Evolutionary conservation across 2,113 vertebrate species (phyloP), one percentile per base, ranked within the genome.

Genomic region (Pithys albifrons): DNA sequence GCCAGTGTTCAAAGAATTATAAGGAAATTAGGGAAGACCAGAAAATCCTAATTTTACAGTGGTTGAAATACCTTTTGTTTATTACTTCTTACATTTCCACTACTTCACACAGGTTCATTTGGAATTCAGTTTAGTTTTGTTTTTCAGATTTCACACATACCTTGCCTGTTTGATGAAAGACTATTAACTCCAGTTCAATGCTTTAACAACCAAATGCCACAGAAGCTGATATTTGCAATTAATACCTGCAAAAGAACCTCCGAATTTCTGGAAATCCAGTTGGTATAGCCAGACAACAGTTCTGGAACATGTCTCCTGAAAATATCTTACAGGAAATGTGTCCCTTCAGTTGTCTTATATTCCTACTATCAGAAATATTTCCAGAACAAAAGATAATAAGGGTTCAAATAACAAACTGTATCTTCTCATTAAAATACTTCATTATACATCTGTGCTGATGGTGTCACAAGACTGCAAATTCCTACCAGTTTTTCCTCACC

Each of bases 11-110:
- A 64, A 77, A 69, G 25, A 19, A 51, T 69, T 78, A 19, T 39
- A 37, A 37, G n/a, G 72, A 84, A 93, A 95, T 91, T 43, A 76
- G 78, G 79, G 45, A 91, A 79, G 31, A 94, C 23, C 33, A 81
- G 75, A 59, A 33, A 9, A 65, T 81, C 39, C 28, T 76, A 77
- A 57, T 94, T 84, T 92, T 67, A 39, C 58, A 76, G 14, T 62
- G 39, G 14, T 8, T 59, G 29, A 92, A 52, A 48, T 59, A 25
- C 33, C n/a, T 28, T 61, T 54, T 51, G 29, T 62, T 64, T n/a
- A 12, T 43, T 43, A 43, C 31, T 22, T n/a, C 27, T 88, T 95
- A 39, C 13, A 71, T 95, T 91, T 95, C n/a, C 33, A 80, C 31
- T 31, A 52, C 45, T 75, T 84, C 73, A 78, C 59, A 74, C 12